A percentile compares a stretch with the other conserved stretches of the same genome.
These are phyloP conservation scores for Dicycla oo DNA, from an alignment of 2,888 invertebrate species.

Conservation along the genomic window DNA sequence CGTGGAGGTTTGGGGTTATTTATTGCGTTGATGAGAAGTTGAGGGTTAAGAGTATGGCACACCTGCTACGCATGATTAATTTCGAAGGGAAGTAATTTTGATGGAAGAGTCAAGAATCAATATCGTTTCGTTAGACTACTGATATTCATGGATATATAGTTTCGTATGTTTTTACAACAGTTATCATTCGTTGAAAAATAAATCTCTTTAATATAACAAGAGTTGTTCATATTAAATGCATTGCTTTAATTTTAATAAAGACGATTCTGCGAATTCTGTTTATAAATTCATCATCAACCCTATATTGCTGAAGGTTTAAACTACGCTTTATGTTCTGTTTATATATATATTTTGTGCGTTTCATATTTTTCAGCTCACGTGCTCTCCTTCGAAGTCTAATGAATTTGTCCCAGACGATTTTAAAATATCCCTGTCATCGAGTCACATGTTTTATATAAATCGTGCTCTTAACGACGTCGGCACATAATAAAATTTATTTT, in stretches of 20 bases:
- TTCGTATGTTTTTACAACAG: not conserved
- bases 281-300: not conserved
- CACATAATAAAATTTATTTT: conserved; percentile 84
- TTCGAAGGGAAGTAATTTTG: not conserved
- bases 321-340: conserved; percentile 9
- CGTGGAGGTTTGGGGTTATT: conserved; percentile 46
- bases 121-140: not conserved
- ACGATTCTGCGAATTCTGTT: not conserved
- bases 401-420: conserved; percentile 78
- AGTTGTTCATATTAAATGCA: not conserved
- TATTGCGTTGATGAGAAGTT: conserved; percentile 26
- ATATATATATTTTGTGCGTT: conserved; percentile 60
- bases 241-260: too few species aligned
- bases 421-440: conserved; percentile 82
- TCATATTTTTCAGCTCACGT: conserved; percentile 69
- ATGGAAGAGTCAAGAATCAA: not conserved
- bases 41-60: conserved; percentile 5
- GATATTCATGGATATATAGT: not conserved
- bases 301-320: not conserved
- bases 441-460: conserved; percentile 85
- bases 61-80: conserved; percentile 8
- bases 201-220: not conserved
- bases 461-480: conserved; percentile 81
- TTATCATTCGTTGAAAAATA: not conserved
- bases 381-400: conserved; percentile 67